phyloP scores from a whole-genome alignment of 1,140 invertebrate genomes.

The Cydia strobilella region DNA sequence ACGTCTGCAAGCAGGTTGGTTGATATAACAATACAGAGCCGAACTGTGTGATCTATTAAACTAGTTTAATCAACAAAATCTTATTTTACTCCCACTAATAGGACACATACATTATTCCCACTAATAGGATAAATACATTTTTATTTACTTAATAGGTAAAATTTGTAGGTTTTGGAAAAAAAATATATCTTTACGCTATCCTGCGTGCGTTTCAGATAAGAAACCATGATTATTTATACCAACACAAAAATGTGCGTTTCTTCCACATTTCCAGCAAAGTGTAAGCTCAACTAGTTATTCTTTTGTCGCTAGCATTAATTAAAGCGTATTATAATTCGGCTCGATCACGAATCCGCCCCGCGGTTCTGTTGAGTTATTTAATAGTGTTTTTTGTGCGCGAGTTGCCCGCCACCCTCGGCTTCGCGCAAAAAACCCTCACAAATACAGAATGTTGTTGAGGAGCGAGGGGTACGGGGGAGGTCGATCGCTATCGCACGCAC shows the following conservation, averaged over 20 bases:
- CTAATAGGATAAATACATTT: neutral
- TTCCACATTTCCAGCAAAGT: constrained; percentile 36
- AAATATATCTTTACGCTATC: neutral
- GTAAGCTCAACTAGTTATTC: constrained; percentile 45
- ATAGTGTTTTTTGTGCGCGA: constrained; percentile 78
- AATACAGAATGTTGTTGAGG: constrained; percentile 76
- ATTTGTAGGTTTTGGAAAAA: constrained; percentile 36
- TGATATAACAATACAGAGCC: constrained; percentile 51
- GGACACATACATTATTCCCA: neutral
- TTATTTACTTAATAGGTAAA: neutral
- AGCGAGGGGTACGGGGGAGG: constrained; percentile 53
- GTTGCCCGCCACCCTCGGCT: constrained; percentile 75
- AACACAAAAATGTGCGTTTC: constrained; percentile 11
- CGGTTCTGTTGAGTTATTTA: constrained; percentile 77
- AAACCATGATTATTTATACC: neutral
- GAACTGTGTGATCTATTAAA: constrained; percentile 41
- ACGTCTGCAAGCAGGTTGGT: constrained; percentile 65
- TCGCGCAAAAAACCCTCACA: constrained; percentile 78
- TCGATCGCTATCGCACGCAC: constrained; percentile 79
- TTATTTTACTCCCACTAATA: neutral
- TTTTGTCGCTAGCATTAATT: constrained; percentile 73
- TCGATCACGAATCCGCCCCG: constrained; percentile 75
- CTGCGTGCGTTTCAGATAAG: neutral
- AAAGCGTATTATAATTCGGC: constrained; percentile 60
- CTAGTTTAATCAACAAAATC: no score